Evolutionary conservation across 2,888 invertebrate species (phyloP), one percentile per base, ranked within the genome.

Genomic region (Heliconius sara): DNA sequence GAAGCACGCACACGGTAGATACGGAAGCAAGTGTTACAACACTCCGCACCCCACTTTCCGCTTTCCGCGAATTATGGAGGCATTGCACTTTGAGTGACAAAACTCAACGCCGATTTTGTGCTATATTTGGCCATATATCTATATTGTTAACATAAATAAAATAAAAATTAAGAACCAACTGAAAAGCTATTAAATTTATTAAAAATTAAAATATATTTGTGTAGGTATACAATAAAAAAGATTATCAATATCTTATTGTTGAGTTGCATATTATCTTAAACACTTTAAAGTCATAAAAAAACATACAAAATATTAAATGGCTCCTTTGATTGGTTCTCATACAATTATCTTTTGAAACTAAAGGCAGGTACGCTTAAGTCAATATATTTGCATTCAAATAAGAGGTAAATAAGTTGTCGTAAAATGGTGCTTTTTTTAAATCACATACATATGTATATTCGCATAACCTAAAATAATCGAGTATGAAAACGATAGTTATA

Each of bases 221-320:
- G 39, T 67, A 34, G 7, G 4, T n/a, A n/a, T 68, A 39, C 5
- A 13, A n/a, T 2, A 68, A n/a, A 70, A 43, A 43, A 52, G 7
- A 70, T 70, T 25, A 70, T 70, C 68, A 39, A 70, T 43, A 70
- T 43, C 68, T 43, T 70, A 70, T 70, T 43, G 68, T 43, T 70
- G 2, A 16, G 70, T 10, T 43, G 70, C 70, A 25, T 47, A 25
- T 70, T 70, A 70, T 47, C 25, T 25, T 43, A 43, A 68, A 68
- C 68, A 68, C 39, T 68, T 70, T 70, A 25, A 70, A 47, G 25
- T 13, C n/a, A 39, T 68, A 43, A 70, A 70, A 68, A 43, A 70
- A 68, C 6, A 43, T 25, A 70, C 43, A 25, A 70, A 43, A 70
- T 47, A 70, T 47, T 9, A 68, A 68, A 70, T 25, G 12, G 70